These are phyloP conservation scores for Heliocidaris erythrogramma DNA, from an alignment of 35 echinoderm and acorn worm genomes.

Conservation along the genomic window DNA sequence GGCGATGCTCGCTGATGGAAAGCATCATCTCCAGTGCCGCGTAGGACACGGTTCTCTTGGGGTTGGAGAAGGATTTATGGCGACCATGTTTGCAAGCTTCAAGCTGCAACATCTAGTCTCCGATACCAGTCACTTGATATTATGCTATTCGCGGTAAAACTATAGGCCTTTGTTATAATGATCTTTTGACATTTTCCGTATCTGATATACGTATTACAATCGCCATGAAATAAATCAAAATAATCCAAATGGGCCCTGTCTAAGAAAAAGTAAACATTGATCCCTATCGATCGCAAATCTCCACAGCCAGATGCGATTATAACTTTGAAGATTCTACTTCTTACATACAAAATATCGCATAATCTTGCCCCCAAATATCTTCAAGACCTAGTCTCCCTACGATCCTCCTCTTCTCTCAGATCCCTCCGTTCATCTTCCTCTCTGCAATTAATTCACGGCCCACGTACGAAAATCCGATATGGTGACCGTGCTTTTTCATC, in stretches of 20 bases:
- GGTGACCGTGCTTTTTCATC: too few species aligned
- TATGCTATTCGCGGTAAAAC: not conserved
- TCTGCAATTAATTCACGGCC: too few species aligned
- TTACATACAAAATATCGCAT: too few species aligned
- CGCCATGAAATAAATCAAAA: too few species aligned
- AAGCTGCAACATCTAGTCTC: constrained; percentile 17
- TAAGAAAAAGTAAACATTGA: not conserved
- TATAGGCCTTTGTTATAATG: not conserved
- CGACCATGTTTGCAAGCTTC: not conserved
- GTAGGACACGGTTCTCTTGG: not conserved
- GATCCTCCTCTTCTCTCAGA: too few species aligned
- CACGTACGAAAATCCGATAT: too few species aligned
- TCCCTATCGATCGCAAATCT: not conserved
- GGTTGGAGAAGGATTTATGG: not conserved
- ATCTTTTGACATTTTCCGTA: not conserved
- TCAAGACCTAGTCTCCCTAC: too few species aligned
- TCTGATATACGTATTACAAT: not conserved
- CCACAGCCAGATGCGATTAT: too few species aligned
- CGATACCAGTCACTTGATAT: not conserved
- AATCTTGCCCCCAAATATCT: too few species aligned
- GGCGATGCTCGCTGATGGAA: not conserved
- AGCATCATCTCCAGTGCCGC: not conserved
- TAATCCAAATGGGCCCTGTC: not conserved
- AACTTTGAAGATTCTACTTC: too few species aligned
- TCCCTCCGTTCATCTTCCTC: too few species aligned